Evolutionary conservation across 2,888 invertebrate genomes (phyloP).

Genomic region (Diplazon laetatorius): DNA sequence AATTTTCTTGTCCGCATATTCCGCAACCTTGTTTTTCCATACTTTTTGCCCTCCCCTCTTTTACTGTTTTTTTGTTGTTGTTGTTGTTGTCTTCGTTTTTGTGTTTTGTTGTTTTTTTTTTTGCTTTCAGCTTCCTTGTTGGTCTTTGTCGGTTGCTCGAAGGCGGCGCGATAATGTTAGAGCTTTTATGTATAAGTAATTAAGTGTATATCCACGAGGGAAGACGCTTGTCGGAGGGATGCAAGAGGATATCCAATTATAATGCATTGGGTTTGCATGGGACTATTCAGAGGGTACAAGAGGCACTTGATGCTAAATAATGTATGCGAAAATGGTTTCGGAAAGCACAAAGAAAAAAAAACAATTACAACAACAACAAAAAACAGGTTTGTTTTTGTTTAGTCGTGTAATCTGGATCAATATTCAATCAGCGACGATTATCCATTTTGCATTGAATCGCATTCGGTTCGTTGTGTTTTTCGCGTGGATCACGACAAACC

Average conservation of each 20-base stretch:
- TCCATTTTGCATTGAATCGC: no score
- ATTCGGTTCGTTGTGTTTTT: slow-evolving; percentile 38
- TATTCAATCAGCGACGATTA: slow-evolving; percentile 18
- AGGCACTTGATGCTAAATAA: not conserved
- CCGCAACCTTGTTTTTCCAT: not conserved
- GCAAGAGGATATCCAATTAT: slow-evolving; percentile 49
- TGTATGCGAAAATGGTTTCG: not conserved
- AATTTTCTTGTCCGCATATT: slow-evolving; percentile 7
- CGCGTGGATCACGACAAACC: slow-evolving; percentile 45
- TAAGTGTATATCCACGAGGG: slow-evolving; percentile 21
- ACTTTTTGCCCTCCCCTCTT: not conserved
- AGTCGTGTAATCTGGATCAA: no score
- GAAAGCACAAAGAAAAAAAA: no score
- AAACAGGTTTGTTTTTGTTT: not conserved
- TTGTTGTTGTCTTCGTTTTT: no score
- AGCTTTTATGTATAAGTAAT: slow-evolving; percentile 36
- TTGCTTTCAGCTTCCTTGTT: slow-evolving; percentile 15
- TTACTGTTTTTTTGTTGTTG: no score
- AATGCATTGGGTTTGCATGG: slow-evolving; percentile 21
- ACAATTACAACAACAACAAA: no score
- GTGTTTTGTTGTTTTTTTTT: slow-evolving; percentile 16
- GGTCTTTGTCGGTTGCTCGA: slow-evolving; percentile 40
- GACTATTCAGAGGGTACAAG: not conserved
- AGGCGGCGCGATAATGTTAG: slow-evolving; percentile 48
- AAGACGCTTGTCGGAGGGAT: not conserved